Conservation (phyloP, 1,140 invertebrate genomes). For the Trichonephila inaurata region DNA sequence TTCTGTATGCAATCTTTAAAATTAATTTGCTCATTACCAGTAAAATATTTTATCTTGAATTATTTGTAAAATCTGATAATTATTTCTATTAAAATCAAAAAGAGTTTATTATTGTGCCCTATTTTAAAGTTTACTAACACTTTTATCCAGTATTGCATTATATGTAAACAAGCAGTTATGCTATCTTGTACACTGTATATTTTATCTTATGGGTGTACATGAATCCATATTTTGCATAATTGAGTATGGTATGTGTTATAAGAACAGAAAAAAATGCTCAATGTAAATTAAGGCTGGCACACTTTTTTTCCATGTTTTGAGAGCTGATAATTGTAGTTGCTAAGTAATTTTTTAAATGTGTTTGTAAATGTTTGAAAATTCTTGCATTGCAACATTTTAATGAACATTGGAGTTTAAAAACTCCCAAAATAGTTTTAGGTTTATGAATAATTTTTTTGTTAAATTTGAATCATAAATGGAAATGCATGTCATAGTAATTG, state of each 20-base stretch:
- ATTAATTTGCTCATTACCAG: no score
- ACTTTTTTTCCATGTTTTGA: slow-evolving; percentile 19
- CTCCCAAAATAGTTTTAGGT: slow-evolving; percentile 7
- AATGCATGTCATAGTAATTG: slow-evolving; percentile 7
- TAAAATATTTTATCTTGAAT: no score
- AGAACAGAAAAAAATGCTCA: slow-evolving; percentile 57
- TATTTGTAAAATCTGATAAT: no score
- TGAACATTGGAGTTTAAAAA: not conserved
- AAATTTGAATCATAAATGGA: not conserved
- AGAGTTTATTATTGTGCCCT: not conserved
- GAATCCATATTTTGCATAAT: slow-evolving; percentile 24
- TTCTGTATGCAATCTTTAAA: no score
- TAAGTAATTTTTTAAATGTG: slow-evolving; percentile 10
- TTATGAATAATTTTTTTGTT: not conserved
- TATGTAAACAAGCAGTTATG: slow-evolving; percentile 4
- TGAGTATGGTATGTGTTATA: slow-evolving; percentile 22
- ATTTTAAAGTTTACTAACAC: not conserved
- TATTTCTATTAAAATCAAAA: no score
- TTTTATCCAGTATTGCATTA: slow-evolving; percentile 1
- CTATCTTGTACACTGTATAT: slow-evolving; percentile 36
- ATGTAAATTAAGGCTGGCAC: slow-evolving; percentile 64
- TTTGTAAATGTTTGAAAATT: slow-evolving; percentile 23
- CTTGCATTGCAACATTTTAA: not conserved
- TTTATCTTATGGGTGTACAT: not conserved
- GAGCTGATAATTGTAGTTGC: not conserved